A percentile compares a stretch with the other conserved stretches of the same genome.
phyloP scores from a whole-genome alignment of 2,113 vertebrate genomes.

The Delphinapterus leucas region DNA sequence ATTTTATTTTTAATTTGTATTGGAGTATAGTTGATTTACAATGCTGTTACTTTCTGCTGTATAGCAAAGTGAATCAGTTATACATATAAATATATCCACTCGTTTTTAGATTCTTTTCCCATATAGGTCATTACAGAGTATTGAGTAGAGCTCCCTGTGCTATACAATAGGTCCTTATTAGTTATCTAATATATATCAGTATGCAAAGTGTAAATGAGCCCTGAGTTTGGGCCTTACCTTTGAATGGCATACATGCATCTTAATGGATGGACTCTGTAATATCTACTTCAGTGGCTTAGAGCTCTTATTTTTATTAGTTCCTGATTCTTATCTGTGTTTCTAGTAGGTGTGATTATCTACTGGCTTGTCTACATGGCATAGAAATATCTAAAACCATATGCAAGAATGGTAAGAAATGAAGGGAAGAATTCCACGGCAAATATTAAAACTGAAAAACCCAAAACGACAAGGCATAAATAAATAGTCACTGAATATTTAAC shows the following conservation, averaged over 20 bases:
- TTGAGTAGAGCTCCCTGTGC: too few relatives aligned
- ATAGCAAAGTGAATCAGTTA: too few relatives aligned
- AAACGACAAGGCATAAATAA: background rate
- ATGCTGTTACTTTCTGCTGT: too few relatives aligned
- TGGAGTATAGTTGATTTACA: too few relatives aligned
- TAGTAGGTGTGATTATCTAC: background rate
- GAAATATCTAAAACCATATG: background rate
- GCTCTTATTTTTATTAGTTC: background rate
- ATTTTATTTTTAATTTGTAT: too few relatives aligned
- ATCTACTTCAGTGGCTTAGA: background rate
- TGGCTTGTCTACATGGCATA: background rate
- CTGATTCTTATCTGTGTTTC: background rate
- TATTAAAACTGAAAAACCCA: background rate
- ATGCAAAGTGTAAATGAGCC: background rate
- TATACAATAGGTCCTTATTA: too few relatives aligned
- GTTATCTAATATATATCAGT: too few relatives aligned
- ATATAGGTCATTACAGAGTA: too few relatives aligned
- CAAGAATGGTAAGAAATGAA: background rate
- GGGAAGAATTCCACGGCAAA: background rate
- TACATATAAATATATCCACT: too few relatives aligned
- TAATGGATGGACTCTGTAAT: background rate
- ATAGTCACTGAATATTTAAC: background rate
- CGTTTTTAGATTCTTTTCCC: too few relatives aligned
- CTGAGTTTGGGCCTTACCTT: background rate
- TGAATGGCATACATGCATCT: background rate